Evolutionary conservation across 1,140 invertebrate genomes (phyloP), one percentile per base, ranked within the genome.

Genomic region (Drosophila lacteicornis): DNA sequence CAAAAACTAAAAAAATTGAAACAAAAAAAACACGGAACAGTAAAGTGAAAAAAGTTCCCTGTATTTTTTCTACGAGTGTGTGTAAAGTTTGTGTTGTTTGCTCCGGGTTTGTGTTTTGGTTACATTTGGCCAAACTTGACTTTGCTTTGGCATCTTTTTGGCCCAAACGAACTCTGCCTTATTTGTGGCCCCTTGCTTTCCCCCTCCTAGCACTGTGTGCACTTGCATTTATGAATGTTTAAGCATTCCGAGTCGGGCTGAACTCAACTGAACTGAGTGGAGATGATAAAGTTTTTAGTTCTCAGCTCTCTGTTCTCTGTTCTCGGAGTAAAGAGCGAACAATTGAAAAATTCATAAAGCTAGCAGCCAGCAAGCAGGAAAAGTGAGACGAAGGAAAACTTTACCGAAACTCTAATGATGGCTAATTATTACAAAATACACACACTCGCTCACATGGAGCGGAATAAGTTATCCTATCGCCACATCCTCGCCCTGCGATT

Each of bases 291-390:
- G 75, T 77, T 77, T 77, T 51, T 22, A 58, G 59, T 51, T 45
- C 11, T 22, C 49, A 47, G 59, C 25, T 60, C 40, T 45, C 56
- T 5, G 13, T 6, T 15, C 38, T 15, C 25, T 47, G 51, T 57
- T 58, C n/a, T 25, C 8, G 45, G 43, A 57, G 61, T 40, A 45
- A 38, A 22, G 19, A 30, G 60, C 42, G 75, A 71, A 79, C 76
- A 88, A 88, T 88, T 88, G 84, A 88, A 88, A 88, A 88, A 88
- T 88, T 78, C 78, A 88, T 84, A 84, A 82, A 80, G 79, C 83
- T 43, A 55, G 56, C 43, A 60, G 22, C 22, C 67, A 74, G 79
- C 79, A 53, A 55, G 63, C 47, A 58, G 81, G 70, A 68, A 30
- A 53, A 70, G 19, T 36, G 82, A 86, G 80, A 79, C 73, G 63